Base-by-base conservation (phyloP, 2,113 vertebrate genomes). In the Phyllopteryx taeniolatus region DNA sequence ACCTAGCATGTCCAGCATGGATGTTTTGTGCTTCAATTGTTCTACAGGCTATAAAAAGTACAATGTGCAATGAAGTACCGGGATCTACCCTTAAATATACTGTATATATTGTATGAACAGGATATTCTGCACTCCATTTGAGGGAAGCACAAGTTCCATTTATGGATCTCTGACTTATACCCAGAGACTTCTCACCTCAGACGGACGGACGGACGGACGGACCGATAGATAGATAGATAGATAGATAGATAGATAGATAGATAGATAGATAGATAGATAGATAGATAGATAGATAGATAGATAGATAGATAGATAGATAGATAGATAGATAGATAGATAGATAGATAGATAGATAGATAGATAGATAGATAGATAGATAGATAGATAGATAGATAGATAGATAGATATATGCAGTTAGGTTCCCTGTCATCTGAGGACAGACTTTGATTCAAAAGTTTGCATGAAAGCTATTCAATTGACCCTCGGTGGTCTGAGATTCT, bases 1-100 rank as follows among this genome's bases (percentile, higher is more conserved):
- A 70, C 79, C 79, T 75, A 54, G 22, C 74, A 61, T 60, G 56
- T 56, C 19, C 49, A 53, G 62, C 73, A 63, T 43, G 10, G 33
- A 42, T 27, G 27, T 60, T 13, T 8, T 69, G 61, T 44, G 54
- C 70, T 57, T 42, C 27, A 54, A 77, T 67, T 47, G 5, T 47
- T 15, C 67, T 22, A 39, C 35, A 39, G 35, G 35, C 67, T 64
- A 5, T 11, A 35, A 14, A 43, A 66, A 68, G 42, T 8, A 44
- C 1, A 27, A 63, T 63, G 33, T 63, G 35, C 27, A 51, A 33
- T 46, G 20, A 39, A 35, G 35, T 15, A 17, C 39, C n/a, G 1
- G 27, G 10, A 17, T 17, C 61, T 64, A 31, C 47, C 47, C 13
- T 39, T 39, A 27, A 27, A 27, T 27, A 27, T 27, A 27, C 27